These are phyloP conservation scores for Sylvilagus bachmani DNA, from an alignment of 2,113 vertebrate genomes.

Conservation along the genomic window DNA sequence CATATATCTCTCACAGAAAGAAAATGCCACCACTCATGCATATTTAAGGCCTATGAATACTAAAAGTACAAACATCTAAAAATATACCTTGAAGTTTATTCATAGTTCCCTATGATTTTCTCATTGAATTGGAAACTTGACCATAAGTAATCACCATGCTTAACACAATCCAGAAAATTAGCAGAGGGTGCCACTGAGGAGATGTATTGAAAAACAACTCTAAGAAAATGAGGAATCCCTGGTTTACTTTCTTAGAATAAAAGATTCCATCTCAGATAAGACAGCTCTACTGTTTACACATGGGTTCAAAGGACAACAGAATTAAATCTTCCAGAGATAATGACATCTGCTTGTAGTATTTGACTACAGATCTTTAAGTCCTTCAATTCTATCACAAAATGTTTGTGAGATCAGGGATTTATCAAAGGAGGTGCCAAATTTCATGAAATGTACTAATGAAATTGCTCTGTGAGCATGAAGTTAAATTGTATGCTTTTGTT, in stretches of 20 bases:
- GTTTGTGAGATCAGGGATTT: constrained; percentile 69
- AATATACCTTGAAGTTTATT: constrained; percentile 40
- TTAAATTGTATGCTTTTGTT: constrained; percentile 80
- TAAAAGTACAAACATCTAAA: constrained; percentile 48
- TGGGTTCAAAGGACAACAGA: constrained; percentile 62
- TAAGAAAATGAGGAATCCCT: constrained; percentile 47
- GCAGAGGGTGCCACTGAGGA: constrained; percentile 31
- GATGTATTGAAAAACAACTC: constrained; percentile 61
- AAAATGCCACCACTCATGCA: background rate
- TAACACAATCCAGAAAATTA: constrained; percentile 57
- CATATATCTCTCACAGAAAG: constrained; percentile 26
- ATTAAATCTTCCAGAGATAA: constrained; percentile 53
- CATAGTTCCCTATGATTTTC: background rate
- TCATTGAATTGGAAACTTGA: constrained; percentile 49
- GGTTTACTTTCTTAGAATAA: constrained; percentile 55
- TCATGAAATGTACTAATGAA: constrained; percentile 81
- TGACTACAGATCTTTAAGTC: constrained; percentile 41
- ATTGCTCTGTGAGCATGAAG: constrained; percentile 76
- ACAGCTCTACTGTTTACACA: constrained; percentile 51
- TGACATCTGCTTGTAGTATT: constrained; percentile 54
- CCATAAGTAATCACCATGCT: constrained; percentile 62
- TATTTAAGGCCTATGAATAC: background rate
- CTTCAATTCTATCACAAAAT: constrained; percentile 59
- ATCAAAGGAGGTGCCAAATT: constrained; percentile 64
- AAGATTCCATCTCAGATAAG: constrained; percentile 58